A percentile compares a stretch with the other conserved stretches of the same genome.
These are phyloP conservation scores for Parnassius apollo DNA, from an alignment of 2,888 invertebrate species.

Conservation along the genomic window DNA sequence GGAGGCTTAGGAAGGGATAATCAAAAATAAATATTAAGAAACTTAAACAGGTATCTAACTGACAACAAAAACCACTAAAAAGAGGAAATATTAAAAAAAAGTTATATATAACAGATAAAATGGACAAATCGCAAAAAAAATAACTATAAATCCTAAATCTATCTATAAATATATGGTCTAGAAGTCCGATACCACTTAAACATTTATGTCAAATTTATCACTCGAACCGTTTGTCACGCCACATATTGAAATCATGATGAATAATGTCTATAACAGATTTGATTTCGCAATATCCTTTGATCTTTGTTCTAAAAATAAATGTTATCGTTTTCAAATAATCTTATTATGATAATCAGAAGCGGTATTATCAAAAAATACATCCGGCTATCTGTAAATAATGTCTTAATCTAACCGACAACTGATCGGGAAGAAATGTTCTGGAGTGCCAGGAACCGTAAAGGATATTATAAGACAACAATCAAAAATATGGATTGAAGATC, in stretches of 20 bases:
- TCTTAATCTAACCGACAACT: neutral
- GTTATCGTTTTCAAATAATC: conserved; percentile 4
- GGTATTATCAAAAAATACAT: neutral
- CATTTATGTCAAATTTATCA: neutral
- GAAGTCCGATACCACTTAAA: neutral
- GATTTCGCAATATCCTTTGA: conserved; percentile 2
- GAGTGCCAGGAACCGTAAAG: too few relatives aligned
- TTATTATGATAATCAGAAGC: neutral
- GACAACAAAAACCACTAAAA: too few relatives aligned
- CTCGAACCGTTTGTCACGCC: neutral
- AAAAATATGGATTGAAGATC: too few relatives aligned
- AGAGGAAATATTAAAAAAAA: too few relatives aligned
- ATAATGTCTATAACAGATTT: conserved; percentile 10
- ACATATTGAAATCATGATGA: neutral
- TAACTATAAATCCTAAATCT: too few relatives aligned
- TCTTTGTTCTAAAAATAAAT: conserved; percentile 8
- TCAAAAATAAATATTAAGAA: too few relatives aligned
- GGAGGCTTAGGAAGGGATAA: too few relatives aligned
- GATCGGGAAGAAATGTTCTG: too few relatives aligned
- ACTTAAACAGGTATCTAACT: too few relatives aligned
- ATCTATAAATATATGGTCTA: neutral
- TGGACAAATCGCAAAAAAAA: too few relatives aligned
- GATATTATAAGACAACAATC: too few relatives aligned
- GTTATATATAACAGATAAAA: too few relatives aligned
- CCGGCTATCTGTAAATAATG: neutral